phyloP scores from a whole-genome alignment of 2,888 invertebrate species.

The Thera obeliscata region DNA sequence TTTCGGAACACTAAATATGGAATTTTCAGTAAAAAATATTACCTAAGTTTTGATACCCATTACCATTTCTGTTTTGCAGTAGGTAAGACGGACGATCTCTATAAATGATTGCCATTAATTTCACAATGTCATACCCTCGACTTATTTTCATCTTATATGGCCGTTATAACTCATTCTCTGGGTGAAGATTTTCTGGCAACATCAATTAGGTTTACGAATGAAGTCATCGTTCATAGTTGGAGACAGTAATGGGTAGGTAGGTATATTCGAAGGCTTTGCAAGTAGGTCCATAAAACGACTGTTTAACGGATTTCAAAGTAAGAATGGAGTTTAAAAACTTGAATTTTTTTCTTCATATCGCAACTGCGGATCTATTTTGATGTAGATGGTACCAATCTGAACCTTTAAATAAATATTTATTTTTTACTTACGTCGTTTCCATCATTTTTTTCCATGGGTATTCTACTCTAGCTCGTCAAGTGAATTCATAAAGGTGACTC shows the following conservation, averaged over 20 bases:
- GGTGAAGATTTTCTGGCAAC: conserved; percentile 17
- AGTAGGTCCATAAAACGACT: too few relatives aligned
- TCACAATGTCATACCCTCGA: not conserved
- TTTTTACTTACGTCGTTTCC: conserved; percentile 9
- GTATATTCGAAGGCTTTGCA: conserved; percentile 25
- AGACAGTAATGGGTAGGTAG: conserved; percentile 20
- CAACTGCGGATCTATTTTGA: too few relatives aligned
- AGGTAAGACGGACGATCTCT: too few relatives aligned
- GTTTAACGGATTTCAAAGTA: too few relatives aligned
- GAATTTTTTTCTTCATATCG: too few relatives aligned
- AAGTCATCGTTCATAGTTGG: conserved; percentile 16
- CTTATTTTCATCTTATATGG: not conserved
- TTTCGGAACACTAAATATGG: too few relatives aligned
- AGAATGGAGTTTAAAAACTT: too few relatives aligned
- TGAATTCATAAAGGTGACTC: conserved; percentile 37
- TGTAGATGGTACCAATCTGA: too few relatives aligned
- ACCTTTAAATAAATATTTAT: not conserved
- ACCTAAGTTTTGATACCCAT: too few relatives aligned
- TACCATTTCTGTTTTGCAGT: too few relatives aligned
- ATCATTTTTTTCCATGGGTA: conserved; percentile 18
- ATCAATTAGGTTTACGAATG: conserved; percentile 14
- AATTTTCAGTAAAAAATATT: too few relatives aligned
- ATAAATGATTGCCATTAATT: not conserved
- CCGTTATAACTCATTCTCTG: not conserved
- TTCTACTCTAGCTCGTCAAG: conserved; percentile 17